Base-by-base conservation (phyloP, 1,140 invertebrate species). In the Acyrthosiphon pisum region DNA sequence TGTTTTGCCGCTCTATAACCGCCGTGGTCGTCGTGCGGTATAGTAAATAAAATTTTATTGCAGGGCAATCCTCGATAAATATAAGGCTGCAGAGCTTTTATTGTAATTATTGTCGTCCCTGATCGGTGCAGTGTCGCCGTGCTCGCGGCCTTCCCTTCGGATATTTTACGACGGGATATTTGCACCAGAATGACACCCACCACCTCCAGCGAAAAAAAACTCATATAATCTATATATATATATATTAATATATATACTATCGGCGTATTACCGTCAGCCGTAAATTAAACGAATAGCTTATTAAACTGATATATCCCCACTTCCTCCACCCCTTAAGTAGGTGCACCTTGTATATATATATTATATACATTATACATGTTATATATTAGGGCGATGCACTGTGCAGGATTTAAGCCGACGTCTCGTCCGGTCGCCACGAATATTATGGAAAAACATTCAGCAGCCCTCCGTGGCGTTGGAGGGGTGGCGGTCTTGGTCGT, bases 221-320 rank as follows among this genome's bases (percentile, higher is more conserved):
- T 76, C 60, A n/a, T 76, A 76, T 76, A 76, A n/a, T 76, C 60
- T 91, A 60, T 76, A 46, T 91, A 90, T 68, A 46, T 41, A 68
- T 86, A 84, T 44, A 87, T 46, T 41, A 48, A 87, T 56, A 44
- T 35, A 60, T 9, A 44, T 90, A 60, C 44, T 53, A 60, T 76
- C 1, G 41, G 48, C 81, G 56, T 46, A 90, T 90, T 90, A 90
- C 89, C 89, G 89, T 90, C 89, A 35, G 81, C 35, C 91, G 91
- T 93, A 93, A 93, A 93, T 93, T 93, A 93, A 93, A 93, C 76
- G 91, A 93, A 93, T 86, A 86, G 91, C 91, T 93, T 93, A 93
- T 93, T 93, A 93, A 93, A 93, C 76, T 50, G 81, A 84, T 41
- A 84, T 44, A 44, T 84, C 26, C 35, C 91, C 46, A 26, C 35